Evolutionary conservation across 2,797 vertebrate genomes (phyloP), one percentile per base, ranked within the genome.

Genomic region (Micropoecilia bifurca): DNA sequence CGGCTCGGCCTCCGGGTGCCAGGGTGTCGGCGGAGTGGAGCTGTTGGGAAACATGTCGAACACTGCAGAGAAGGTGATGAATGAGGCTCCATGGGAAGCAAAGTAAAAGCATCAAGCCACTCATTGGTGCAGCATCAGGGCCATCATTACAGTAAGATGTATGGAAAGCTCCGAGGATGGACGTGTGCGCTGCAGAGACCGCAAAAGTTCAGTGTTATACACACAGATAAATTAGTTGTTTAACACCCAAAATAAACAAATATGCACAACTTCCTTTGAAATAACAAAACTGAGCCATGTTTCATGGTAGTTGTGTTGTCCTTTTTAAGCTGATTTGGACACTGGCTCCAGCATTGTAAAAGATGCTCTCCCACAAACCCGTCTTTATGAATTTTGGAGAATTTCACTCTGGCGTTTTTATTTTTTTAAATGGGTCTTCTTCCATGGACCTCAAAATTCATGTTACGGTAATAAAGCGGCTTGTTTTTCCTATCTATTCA

Each of bases 1-100:
- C 77, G 71, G 83, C 75, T 83, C 69, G 6, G 74, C 88, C 87
- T 84, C 63, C 47, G 59, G 86, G 85, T 63, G 72, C 85, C 80
- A 84, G 57, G 16, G 46, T 85, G 82, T 76, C 72, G 77, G 89
- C 81, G 89, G 76, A 80, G 74, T 72, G 76, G 85, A 74, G 87
- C 43, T 88, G 78, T 90, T 85, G 87, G 81, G 76, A 79, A 55
- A 90, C 89, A 78, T 84, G 84, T 82, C 66, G 68, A 85, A 71
- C 79, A 90, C 86, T 47, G 45, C 75, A 36, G 92, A 80, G 92
- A 87, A 53, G 41, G 79, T 74, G 81, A 89, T 90, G 86, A 90
- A 85, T 83, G 85, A 87, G 80, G 82, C 79, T 61, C 85, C 89
- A 88, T 82, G 84, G 84, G 83, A 78, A 84, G 83, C 9, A 6